Percentiles rank a stretch among this genome's conserved stretches.
Evolutionary conservation across 1,140 invertebrate species (phyloP).

Genomic region (Brachionus asplanchnoidis): DNA sequence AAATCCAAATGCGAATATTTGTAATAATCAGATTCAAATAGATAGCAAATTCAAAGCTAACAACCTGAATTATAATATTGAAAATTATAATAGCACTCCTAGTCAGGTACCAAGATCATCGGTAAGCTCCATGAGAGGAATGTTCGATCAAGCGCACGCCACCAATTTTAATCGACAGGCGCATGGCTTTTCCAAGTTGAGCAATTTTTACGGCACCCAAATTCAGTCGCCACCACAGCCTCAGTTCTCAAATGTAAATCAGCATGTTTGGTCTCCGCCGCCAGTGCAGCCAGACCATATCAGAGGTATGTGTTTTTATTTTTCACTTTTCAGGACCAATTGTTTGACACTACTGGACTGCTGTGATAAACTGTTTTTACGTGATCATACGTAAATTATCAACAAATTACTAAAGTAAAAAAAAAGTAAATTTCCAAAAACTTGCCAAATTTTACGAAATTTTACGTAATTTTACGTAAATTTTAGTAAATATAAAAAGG

Average conservation of each 20-base stretch:
- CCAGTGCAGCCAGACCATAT: background rate
- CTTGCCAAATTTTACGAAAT: too few relatives aligned
- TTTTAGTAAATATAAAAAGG: too few relatives aligned
- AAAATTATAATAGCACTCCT: constrained; percentile 1
- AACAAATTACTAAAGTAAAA: too few relatives aligned
- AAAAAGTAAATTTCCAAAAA: too few relatives aligned
- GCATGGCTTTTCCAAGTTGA: constrained; percentile 17
- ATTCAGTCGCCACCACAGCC: background rate
- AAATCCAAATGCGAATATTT: background rate
- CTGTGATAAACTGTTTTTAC: too few relatives aligned
- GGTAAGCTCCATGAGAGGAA: constrained; percentile 2
- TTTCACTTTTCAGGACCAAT: too few relatives aligned
- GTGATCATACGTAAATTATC: too few relatives aligned
- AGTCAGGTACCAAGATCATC: constrained; percentile 9
- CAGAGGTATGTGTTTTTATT: background rate
- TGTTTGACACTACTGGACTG: too few relatives aligned
- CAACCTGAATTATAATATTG: background rate
- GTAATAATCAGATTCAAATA: background rate
- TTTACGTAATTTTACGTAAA: too few relatives aligned
- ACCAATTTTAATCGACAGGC: constrained; percentile 1
- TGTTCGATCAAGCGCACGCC: background rate
- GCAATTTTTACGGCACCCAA: background rate
- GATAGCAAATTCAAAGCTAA: background rate
- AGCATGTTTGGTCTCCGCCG: background rate
- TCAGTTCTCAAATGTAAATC: background rate